Evolutionary conservation across 2,113 vertebrate species (phyloP).

Genomic region (Gallinago undulata): DNA sequence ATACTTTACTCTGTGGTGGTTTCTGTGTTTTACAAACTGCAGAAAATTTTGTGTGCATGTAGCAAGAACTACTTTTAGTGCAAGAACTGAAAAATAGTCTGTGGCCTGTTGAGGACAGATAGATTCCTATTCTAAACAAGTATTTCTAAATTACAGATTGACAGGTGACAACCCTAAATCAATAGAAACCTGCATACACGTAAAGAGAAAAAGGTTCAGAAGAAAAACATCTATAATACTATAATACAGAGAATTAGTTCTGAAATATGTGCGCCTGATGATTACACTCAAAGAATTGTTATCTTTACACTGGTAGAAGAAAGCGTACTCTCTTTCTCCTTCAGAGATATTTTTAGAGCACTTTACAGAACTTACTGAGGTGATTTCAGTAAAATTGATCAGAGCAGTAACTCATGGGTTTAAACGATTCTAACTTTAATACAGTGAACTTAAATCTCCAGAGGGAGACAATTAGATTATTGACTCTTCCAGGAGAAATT

Average conservation of each 20-base stretch:
- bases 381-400: conserved; percentile 35
- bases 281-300: not conserved
- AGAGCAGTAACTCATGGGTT: not conserved
- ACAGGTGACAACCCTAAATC: not conserved
- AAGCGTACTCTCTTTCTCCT: not conserved
- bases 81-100: not conserved
- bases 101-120: not conserved
- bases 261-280: not conserved
- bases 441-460: not conserved
- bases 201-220: not conserved
- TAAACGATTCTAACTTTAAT: conserved; percentile 20
- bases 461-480: conserved; percentile 24
- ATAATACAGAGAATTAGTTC: not conserved
- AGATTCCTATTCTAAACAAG: not conserved
- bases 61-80: not conserved
- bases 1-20: not conserved
- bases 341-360: conserved; percentile 1
- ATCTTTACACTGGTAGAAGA: not conserved
- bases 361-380: conserved; percentile 3
- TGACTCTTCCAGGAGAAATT: conserved; percentile 30
- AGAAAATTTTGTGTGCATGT: not conserved
- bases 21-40: not conserved
- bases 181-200: not conserved
- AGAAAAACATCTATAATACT: not conserved
- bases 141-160: not conserved